Percentiles rank a stretch among this genome's conserved stretches.
Evolutionary conservation across 2,797 vertebrate species (phyloP).

Genomic region (Strix occidentalis): DNA sequence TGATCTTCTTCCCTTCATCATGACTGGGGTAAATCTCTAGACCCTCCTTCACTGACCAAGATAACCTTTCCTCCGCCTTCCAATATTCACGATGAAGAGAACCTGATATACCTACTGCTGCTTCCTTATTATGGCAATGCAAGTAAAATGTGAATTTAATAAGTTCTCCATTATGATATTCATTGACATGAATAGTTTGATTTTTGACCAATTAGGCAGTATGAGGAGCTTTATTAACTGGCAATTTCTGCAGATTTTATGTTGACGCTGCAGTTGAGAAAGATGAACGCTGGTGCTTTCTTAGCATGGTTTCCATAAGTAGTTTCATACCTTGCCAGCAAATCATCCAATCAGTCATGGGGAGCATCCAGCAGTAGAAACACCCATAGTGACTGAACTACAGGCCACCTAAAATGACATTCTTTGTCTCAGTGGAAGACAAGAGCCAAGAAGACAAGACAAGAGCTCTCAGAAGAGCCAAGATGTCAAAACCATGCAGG

Average conservation of each 20-base stretch:
- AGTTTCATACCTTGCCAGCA: not conserved
- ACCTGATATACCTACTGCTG: not conserved
- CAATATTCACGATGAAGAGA: not conserved
- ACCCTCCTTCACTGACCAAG: not conserved
- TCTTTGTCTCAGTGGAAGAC: not conserved
- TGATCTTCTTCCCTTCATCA: not conserved
- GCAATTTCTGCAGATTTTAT: not conserved
- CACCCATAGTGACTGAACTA: not conserved
- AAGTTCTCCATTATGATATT: not conserved
- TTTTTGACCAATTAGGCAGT: not conserved
- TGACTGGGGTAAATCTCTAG: not conserved
- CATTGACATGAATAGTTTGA: not conserved
- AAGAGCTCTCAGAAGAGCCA: not conserved
- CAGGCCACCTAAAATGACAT: not conserved
- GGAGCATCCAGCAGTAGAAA: not conserved
- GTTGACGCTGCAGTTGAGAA: not conserved
- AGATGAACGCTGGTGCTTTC: not conserved
- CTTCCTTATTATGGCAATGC: not conserved
- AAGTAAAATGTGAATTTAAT: constrained; percentile 7
- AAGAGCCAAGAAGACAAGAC: no score
- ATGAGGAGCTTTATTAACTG: not conserved
- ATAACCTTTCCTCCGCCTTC: not conserved
- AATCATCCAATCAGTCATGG: not conserved
- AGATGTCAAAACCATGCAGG: not conserved
- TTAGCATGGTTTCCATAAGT: not conserved